A percentile compares a stretch with the other conserved stretches of the same genome.
Evolutionary conservation across 2,113 vertebrate genomes (phyloP).

Genomic region (Acrocephalus arundinaceus): DNA sequence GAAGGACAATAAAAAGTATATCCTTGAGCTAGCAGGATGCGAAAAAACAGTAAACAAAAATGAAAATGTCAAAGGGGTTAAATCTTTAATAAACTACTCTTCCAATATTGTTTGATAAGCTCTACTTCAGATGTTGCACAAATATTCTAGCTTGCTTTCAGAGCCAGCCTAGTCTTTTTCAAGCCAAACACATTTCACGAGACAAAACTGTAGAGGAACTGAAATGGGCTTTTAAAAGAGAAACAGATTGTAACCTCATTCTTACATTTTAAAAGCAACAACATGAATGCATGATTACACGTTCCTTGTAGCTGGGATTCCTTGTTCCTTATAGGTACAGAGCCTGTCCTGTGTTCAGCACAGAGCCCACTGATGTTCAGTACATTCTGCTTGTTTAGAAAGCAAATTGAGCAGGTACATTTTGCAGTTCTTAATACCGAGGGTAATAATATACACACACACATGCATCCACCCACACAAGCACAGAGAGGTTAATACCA

Average conservation of each 20-base stretch:
- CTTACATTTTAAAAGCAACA: background rate
- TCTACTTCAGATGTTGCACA: background rate
- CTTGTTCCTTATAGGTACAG: background rate
- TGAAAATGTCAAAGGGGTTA: conserved; percentile 49
- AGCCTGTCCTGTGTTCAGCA: background rate
- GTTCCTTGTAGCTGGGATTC: background rate
- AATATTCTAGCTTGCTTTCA: background rate
- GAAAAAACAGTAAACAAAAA: conserved; percentile 43
- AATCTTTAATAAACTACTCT: conserved; percentile 13
- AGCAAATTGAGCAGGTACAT: background rate
- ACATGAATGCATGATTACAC: background rate
- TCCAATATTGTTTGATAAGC: background rate
- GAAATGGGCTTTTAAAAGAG: background rate
- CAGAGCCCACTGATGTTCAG: background rate
- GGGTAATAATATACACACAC: background rate
- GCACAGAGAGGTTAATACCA: background rate
- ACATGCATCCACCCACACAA: background rate
- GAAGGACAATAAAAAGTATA: conserved; percentile 30
- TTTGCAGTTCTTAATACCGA: background rate
- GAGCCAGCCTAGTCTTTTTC: background rate
- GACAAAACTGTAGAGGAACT: background rate
- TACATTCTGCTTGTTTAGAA: background rate
- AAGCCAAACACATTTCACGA: background rate
- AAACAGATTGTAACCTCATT: background rate
- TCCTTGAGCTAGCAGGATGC: background rate